Evolutionary conservation across 1,140 invertebrate species (phyloP).

Genomic region (Eufriesea mexicana): DNA sequence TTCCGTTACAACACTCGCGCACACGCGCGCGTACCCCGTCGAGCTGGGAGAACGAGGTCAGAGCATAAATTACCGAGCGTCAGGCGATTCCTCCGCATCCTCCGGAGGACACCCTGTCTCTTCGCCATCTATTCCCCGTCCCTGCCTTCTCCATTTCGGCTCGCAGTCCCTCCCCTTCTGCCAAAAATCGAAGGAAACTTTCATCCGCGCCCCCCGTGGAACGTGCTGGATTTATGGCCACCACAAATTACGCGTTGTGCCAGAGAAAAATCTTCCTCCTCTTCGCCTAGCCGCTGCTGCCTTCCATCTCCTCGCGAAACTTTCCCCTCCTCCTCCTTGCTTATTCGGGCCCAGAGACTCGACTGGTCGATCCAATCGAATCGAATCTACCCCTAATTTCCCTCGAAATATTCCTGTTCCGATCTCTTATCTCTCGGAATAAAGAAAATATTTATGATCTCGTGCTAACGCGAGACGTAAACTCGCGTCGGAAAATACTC

Average conservation of each 20-base stretch:
- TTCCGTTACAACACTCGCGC: conserved; percentile 23
- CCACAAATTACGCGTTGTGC: conserved; percentile 55
- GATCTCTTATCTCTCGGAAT: background rate
- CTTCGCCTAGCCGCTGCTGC: too few relatives aligned
- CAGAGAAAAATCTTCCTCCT: conserved; percentile 23
- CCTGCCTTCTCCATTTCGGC: background rate
- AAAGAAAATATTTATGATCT: background rate
- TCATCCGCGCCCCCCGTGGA: conserved; percentile 44
- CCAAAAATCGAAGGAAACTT: conserved; percentile 64
- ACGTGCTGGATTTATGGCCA: conserved; percentile 55
- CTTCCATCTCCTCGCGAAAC: background rate
- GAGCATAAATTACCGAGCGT: conserved; percentile 62
- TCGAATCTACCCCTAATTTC: background rate
- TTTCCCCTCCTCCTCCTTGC: background rate
- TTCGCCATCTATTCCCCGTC: conserved; percentile 11
- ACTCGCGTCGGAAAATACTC: background rate
- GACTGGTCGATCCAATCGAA: too few relatives aligned
- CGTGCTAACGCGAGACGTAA: background rate
- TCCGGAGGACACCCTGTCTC: conserved; percentile 25
- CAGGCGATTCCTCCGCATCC: conserved; percentile 39
- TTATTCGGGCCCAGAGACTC: background rate
- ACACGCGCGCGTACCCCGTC: background rate
- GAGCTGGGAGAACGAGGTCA: conserved; percentile 28
- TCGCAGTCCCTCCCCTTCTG: conserved; percentile 7
- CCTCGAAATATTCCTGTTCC: too few relatives aligned